Percentiles rank a stretch among this genome's conserved stretches.
These are phyloP conservation scores for Brachyptera putata DNA, from an alignment of 2,888 invertebrate species.

Conservation along the genomic window DNA sequence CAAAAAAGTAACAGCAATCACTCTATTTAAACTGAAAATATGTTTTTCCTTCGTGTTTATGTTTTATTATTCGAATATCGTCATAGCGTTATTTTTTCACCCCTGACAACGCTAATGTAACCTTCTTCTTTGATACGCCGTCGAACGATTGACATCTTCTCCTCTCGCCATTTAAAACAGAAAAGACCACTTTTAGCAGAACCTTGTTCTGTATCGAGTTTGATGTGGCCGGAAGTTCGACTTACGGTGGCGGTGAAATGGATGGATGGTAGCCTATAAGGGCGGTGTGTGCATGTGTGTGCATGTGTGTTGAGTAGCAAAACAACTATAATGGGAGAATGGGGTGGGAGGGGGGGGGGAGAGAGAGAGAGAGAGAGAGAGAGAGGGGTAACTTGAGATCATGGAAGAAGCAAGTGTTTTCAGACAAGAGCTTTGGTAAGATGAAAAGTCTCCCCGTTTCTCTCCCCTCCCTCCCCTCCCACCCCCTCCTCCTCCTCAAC, in stretches of 20 bases:
- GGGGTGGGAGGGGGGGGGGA: not conserved
- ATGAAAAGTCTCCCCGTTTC: not conserved
- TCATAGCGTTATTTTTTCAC: too few relatives aligned
- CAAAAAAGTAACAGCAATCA: too few relatives aligned
- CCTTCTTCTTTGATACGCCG: too few relatives aligned
- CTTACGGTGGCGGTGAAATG: not conserved
- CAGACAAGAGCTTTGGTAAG: not conserved
- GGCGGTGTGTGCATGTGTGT: too few relatives aligned
- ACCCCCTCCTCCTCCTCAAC: not conserved
- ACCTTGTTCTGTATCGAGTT: too few relatives aligned
- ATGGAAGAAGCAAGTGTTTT: slow-evolving; percentile 16
- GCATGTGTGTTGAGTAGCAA: too few relatives aligned
- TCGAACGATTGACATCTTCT: too few relatives aligned
- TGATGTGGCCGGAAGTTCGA: slow-evolving; percentile 1
- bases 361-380: not conserved
- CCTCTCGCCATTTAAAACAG: not conserved
- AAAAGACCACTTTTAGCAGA: not conserved
- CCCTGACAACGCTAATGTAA: too few relatives aligned
- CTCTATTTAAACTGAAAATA: too few relatives aligned
- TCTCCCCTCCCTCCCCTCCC: not conserved
- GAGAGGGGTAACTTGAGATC: not conserved
- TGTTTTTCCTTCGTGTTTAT: too few relatives aligned
- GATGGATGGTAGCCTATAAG: too few relatives aligned
- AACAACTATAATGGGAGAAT: slow-evolving; percentile 6
- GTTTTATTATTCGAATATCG: too few relatives aligned